Evolutionary conservation across 2,888 invertebrate genomes (phyloP).

Genomic region (Asteroscopus sphinx): DNA sequence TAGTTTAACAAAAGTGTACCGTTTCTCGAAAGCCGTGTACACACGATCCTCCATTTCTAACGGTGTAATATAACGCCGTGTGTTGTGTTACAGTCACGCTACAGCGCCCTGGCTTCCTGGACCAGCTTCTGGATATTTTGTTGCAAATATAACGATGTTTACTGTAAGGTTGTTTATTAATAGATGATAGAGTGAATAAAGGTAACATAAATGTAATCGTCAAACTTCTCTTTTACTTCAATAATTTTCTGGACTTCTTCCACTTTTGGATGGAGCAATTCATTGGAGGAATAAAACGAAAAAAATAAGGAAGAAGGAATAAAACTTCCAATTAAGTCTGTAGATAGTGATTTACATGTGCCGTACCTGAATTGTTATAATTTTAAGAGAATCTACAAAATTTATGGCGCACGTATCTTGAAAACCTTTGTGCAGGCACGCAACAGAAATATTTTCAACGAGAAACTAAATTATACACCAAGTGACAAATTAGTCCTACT

Average conservation of each 20-base stretch:
- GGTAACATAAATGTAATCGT: too few relatives aligned
- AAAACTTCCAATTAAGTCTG: too few relatives aligned
- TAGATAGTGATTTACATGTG: too few relatives aligned
- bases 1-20: slow-evolving; percentile 42
- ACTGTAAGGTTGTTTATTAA: not conserved
- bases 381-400: too few relatives aligned
- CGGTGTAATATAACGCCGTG: slow-evolving; percentile 50
- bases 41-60: slow-evolving; percentile 46
- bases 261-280: too few relatives aligned
- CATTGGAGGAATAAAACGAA: too few relatives aligned
- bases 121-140: slow-evolving; percentile 41
- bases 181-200: not conserved
- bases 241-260: too few relatives aligned
- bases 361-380: too few relatives aligned
- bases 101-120: slow-evolving; percentile 48
- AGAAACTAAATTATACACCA: not conserved
- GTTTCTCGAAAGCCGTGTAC: slow-evolving; percentile 49
- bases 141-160: slow-evolving; percentile 31
- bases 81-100: slow-evolving; percentile 55
- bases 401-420: too few relatives aligned
- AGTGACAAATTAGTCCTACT: not conserved
- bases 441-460: not conserved
- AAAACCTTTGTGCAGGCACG: too few relatives aligned
- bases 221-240: too few relatives aligned
- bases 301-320: too few relatives aligned